Conservation (phyloP, 1,140 invertebrate genomes). For the Littorina saxatilis region DNA sequence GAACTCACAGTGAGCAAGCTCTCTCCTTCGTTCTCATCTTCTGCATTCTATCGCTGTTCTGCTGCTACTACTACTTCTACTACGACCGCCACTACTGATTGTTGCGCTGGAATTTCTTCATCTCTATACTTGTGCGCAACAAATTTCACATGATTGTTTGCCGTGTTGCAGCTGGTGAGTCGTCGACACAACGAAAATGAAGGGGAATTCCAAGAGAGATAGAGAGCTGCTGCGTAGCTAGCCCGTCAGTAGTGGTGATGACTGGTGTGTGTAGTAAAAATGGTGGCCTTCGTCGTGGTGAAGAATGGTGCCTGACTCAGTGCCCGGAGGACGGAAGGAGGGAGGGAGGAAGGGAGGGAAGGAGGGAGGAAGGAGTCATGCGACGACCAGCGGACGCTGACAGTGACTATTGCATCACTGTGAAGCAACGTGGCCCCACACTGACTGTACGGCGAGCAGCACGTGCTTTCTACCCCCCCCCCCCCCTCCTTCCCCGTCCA, state of each 20-base stretch:
- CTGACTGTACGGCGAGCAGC: neutral
- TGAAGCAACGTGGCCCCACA: neutral
- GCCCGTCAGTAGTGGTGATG: no score
- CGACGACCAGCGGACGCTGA: neutral
- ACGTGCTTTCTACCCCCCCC: neutral
- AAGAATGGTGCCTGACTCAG: neutral
- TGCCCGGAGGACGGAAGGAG: neutral
- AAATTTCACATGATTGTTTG: neutral
- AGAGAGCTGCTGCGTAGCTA: no score
- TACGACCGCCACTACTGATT: neutral
- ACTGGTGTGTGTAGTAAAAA: neutral
- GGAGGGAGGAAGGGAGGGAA: no score
- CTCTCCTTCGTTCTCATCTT: no score
- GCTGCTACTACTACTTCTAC: no score
- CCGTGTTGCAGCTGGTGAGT: neutral
- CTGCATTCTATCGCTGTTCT: neutral
- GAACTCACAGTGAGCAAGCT: no score
- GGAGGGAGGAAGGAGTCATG: neutral
- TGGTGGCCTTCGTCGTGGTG: no score
- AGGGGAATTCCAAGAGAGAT: conserved; percentile 8
- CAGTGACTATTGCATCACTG: neutral
- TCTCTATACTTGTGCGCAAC: neutral
- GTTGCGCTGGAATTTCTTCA: neutral
- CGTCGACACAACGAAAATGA: no score
- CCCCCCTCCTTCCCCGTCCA: no score